Base-by-base conservation (phyloP, 2,797 vertebrate genomes). In the Pogoniulus pusillus region DNA sequence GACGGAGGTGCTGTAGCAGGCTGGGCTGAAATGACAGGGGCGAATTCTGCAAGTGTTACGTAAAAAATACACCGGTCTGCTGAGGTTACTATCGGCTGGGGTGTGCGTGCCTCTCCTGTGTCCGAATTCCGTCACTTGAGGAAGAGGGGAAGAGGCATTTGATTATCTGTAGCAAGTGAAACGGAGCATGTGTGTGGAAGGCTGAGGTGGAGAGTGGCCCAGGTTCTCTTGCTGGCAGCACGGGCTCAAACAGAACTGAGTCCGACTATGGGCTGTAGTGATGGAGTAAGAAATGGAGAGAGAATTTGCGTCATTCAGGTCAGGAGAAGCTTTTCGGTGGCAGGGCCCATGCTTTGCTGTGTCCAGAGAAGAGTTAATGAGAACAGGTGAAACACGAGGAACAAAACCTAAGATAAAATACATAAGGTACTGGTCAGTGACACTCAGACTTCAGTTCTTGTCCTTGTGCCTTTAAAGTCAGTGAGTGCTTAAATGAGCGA, bases 401-500 rank as follows among this genome's bases (percentile, higher is more conserved):
- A 30, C 34, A 58, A 43, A 29, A 51, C 19, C 10, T 12, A 22
- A 16, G 20, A 24, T 35, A 19, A 83, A 59, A 18, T 16, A 16
- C 3, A 8, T 6, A n/a, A 39, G 45, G 4, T 24, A 26, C 13
- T 7, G 16, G 6, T 41, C 41, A 4, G 5, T 4, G 43, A 5
- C 55, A 5, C 58, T 4, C n/a, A 2, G 10, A 27, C 7, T 14
- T 30, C 58, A 0, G 13, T 23, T 29, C 41, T 51, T 12, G 0
- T 6, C 57, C 45, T 9, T 2, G 23, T 15, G 39, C 60, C 12
- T 15, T 16, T 7, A 2, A 13, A 17, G 7, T 16, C 59, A 9
- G 53, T 0, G 0, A 16, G 58, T 3, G 2, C 43, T 7, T 1
- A 12, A 29, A 2, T 12, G 4, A 1, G 29, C 26, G 7, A 23